Evolutionary conservation across 2,113 vertebrate species (phyloP).

Genomic region (Suricata suricatta): DNA sequence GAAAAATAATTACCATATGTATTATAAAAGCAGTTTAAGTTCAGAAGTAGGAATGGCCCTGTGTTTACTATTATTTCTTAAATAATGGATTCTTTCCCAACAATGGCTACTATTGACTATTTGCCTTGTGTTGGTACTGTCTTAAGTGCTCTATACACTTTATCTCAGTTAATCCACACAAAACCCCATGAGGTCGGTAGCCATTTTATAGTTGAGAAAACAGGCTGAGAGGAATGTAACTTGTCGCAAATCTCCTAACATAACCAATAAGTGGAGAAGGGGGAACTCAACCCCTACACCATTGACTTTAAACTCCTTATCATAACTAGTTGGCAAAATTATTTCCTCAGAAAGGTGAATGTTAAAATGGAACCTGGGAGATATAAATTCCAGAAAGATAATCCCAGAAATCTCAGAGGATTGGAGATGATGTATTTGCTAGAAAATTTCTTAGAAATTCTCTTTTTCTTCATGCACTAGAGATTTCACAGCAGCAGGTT

Average conservation of each 20-base stretch:
- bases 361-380: background rate
- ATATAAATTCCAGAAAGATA: background rate
- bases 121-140: background rate
- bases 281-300: background rate
- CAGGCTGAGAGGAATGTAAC: background rate
- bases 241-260: background rate
- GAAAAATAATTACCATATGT: background rate
- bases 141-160: background rate
- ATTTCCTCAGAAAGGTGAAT: background rate
- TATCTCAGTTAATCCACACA: background rate
- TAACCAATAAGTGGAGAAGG: background rate
- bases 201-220: background rate
- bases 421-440: background rate
- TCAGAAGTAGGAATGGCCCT: background rate
- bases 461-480: background rate
- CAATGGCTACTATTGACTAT: background rate
- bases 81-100: background rate
- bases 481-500: background rate
- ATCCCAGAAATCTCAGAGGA: background rate
- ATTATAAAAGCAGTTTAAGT: background rate
- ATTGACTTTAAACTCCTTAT: background rate
- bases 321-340: background rate
- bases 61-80: background rate
- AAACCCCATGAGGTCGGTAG: background rate
- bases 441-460: background rate